Conservation (phyloP, 2,797 vertebrate species). For the Micropoecilia bifurca region DNA sequence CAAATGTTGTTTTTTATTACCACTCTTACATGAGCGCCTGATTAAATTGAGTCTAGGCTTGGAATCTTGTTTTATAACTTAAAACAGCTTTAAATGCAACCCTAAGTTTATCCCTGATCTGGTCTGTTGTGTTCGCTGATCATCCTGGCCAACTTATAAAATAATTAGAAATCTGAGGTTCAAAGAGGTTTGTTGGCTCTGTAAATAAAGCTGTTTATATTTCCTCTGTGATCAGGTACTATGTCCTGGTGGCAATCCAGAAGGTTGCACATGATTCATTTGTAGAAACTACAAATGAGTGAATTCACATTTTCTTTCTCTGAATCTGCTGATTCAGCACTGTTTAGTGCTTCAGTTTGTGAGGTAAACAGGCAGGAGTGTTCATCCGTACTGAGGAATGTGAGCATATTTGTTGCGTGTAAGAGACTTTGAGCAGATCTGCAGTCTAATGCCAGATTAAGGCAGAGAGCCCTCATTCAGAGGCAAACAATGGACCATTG, state of each 20-base stretch:
- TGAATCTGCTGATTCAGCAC: conserved; percentile 38
- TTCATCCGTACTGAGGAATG: conserved; percentile 62
- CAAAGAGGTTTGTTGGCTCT: no score
- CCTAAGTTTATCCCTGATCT: not conserved
- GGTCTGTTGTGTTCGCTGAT: not conserved
- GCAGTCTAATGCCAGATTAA: conserved; percentile 77
- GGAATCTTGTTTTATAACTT: not conserved
- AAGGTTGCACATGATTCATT: not conserved
- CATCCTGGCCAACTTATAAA: not conserved
- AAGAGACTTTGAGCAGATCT: conserved; percentile 79
- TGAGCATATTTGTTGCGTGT: conserved; percentile 53
- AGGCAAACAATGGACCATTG: conserved; percentile 81
- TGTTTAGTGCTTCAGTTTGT: conserved; percentile 30
- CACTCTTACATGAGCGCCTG: not conserved
- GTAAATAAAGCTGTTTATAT: not conserved
- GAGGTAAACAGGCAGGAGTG: conserved; percentile 37
- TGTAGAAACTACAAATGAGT: not conserved
- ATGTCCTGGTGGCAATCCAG: not conserved
- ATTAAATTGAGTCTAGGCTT: not conserved
- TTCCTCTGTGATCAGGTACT: not conserved
- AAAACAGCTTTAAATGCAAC: not conserved
- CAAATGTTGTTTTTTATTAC: not conserved
- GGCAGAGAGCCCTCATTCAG: conserved; percentile 79
- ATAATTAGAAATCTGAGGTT: not conserved
- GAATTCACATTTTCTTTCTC: not conserved